Evolutionary conservation across 2,888 invertebrate genomes (phyloP).

Genomic region (Drosophila mettleri): DNA sequence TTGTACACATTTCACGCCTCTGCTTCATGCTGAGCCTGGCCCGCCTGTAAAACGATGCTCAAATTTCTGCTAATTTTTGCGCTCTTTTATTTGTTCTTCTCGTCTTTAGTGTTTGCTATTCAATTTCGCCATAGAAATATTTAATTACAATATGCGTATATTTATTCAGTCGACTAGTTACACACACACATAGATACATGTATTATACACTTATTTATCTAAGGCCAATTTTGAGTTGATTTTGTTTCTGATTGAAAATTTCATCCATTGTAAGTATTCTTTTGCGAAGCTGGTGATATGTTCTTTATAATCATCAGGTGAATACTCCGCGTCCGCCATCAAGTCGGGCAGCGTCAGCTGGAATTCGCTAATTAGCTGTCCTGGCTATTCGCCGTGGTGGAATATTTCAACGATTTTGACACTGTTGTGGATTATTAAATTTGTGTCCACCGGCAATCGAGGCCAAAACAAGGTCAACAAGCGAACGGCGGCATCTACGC

Average conservation of each 20-base stretch:
- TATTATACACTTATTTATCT: slow-evolving; percentile 24
- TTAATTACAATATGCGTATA: slow-evolving; percentile 66
- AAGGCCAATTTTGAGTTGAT: slow-evolving; percentile 30
- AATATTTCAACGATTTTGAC: slow-evolving; percentile 65
- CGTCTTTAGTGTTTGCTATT: slow-evolving; percentile 34
- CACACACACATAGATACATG: slow-evolving; percentile 1
- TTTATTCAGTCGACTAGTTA: slow-evolving; percentile 55
- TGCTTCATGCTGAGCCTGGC: background rate
- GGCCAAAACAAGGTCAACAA: slow-evolving; percentile 59
- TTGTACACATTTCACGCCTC: slow-evolving; percentile 43
- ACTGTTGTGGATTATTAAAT: slow-evolving; percentile 80
- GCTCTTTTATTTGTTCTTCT: slow-evolving; percentile 25
- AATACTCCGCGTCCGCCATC: slow-evolving; percentile 85
- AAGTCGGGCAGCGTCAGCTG: slow-evolving; percentile 81
- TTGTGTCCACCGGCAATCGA: slow-evolving; percentile 54
- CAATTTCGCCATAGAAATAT: slow-evolving; percentile 65
- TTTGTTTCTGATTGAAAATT: slow-evolving; percentile 28
- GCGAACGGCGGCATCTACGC: slow-evolving; percentile 13
- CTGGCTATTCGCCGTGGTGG: slow-evolving; percentile 63
- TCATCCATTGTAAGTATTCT: slow-evolving; percentile 7
- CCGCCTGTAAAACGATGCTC: slow-evolving; percentile 4
- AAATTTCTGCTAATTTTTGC: slow-evolving; percentile 33
- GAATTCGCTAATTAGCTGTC: slow-evolving; percentile 74
- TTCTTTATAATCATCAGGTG: slow-evolving; percentile 71
- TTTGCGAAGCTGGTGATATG: slow-evolving; percentile 11